Evolutionary conservation across 2,113 vertebrate species (phyloP).

Genomic region (Gambusia holbrooki): DNA sequence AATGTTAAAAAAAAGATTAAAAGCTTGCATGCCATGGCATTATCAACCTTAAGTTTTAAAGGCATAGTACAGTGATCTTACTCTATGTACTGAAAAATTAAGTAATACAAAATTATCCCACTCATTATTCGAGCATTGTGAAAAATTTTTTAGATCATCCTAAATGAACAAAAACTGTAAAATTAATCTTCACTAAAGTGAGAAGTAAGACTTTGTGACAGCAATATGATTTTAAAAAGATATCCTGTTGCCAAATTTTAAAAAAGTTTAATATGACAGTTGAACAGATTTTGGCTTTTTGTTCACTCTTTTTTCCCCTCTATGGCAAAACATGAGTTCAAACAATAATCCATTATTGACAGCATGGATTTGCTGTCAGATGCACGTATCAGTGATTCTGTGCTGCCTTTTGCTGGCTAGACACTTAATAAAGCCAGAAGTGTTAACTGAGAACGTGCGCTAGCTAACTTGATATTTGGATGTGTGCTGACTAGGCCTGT

Average conservation of each 20-base stretch:
- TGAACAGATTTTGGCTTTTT: conserved; percentile 2
- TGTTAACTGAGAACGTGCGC: conserved; percentile 60
- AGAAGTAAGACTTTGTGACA: too few species aligned
- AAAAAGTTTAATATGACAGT: background rate
- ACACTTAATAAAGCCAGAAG: conserved; percentile 52
- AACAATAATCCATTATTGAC: conserved; percentile 39
- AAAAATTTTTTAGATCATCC: background rate
- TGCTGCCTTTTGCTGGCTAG: conserved; percentile 61
- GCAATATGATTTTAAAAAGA: too few species aligned
- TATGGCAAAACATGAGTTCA: conserved; percentile 31
- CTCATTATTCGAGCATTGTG: background rate
- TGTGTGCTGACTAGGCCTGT: conserved; percentile 8
- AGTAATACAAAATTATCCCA: background rate
- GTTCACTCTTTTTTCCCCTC: conserved; percentile 18
- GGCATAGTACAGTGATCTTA: too few species aligned
- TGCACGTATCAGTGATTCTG: conserved; percentile 33
- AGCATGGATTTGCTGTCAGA: conserved; percentile 42
- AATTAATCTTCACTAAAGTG: background rate
- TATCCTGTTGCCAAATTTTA: background rate
- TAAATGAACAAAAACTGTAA: background rate
- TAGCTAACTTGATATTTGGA: conserved; percentile 29
- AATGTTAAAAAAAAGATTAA: background rate
- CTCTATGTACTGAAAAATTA: background rate
- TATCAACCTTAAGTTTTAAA: background rate
- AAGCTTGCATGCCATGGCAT: background rate